Percentiles rank a stretch among this genome's conserved stretches.
phyloP scores from a whole-genome alignment of 2,888 invertebrate genomes.

The Parelbella ahira region DNA sequence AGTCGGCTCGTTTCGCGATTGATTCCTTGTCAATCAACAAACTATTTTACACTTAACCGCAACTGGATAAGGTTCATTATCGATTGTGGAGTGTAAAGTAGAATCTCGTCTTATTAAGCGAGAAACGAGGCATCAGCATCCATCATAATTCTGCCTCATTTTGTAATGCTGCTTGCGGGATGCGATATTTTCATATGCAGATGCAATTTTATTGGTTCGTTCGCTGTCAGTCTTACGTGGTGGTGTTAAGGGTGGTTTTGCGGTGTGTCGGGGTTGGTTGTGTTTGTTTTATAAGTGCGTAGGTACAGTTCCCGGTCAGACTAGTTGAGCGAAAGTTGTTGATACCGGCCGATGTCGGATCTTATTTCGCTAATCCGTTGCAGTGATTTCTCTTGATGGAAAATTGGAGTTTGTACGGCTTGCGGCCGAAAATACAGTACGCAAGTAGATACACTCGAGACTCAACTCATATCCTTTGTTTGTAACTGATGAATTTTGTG shows the following conservation, averaged over 20 bases:
- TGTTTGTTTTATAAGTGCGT: constrained; percentile 44
- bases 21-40: constrained; percentile 36
- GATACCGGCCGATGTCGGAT: constrained; percentile 44
- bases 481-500: no score
- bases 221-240: constrained; percentile 33
- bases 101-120: constrained; percentile 70
- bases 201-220: constrained; percentile 39
- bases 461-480: no score
- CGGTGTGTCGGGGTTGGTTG: constrained; percentile 13
- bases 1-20: constrained; percentile 43
- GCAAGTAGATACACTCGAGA: no score
- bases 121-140: constrained; percentile 72
- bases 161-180: constrained; percentile 61
- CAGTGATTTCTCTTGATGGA: constrained; percentile 41
- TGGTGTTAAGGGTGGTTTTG: constrained; percentile 39
- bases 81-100: constrained; percentile 28
- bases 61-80: constrained; percentile 37
- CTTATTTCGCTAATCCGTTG: constrained; percentile 52
- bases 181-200: constrained; percentile 64
- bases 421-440: no score
- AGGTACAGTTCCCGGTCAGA: constrained; percentile 48
- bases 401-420: constrained; percentile 16
- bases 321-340: constrained; percentile 58
- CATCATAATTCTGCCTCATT: constrained; percentile 79
- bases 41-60: constrained; percentile 6